Percentiles rank a stretch among this genome's conserved stretches.
Evolutionary conservation across 1,140 invertebrate species (phyloP).

Genomic region (Linepithema humile): DNA sequence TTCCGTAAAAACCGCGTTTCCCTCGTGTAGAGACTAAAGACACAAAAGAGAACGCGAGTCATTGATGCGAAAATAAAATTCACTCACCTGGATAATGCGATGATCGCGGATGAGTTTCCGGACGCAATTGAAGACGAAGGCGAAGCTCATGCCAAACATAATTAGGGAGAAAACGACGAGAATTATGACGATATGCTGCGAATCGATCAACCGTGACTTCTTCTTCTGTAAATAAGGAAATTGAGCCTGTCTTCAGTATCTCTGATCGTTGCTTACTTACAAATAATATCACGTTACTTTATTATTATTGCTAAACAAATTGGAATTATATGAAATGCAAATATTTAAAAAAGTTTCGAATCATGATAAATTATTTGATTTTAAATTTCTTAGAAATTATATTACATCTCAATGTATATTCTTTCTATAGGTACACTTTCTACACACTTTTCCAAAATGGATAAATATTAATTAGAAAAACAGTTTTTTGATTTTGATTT

Average conservation of each 20-base stretch:
- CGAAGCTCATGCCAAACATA: conserved; percentile 93
- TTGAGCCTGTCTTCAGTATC: not conserved
- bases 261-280: not conserved
- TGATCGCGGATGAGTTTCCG: conserved; percentile 93
- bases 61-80: not conserved
- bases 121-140: conserved; percentile 93
- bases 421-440: not conserved
- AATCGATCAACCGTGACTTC: conserved; percentile 83
- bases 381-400: not conserved
- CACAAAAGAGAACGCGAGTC: not conserved
- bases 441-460: not conserved
- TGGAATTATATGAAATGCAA: not conserved
- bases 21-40: not conserved
- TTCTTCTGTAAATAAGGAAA: conserved; percentile 82
- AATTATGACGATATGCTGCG: conserved; percentile 94
- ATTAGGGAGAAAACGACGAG: conserved; percentile 95
- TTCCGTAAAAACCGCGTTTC: conserved; percentile 2
- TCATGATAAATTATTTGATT: too few relatives aligned
- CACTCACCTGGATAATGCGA: conserved; percentile 91
- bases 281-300: not conserved
- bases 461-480: not conserved
- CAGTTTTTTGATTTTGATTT: not conserved
- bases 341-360: not conserved
- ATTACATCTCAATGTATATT: not conserved
- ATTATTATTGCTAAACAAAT: not conserved